These are phyloP conservation scores for Drosophila nigromelanica DNA, from an alignment of 1,140 invertebrate genomes.

Conservation along the genomic window DNA sequence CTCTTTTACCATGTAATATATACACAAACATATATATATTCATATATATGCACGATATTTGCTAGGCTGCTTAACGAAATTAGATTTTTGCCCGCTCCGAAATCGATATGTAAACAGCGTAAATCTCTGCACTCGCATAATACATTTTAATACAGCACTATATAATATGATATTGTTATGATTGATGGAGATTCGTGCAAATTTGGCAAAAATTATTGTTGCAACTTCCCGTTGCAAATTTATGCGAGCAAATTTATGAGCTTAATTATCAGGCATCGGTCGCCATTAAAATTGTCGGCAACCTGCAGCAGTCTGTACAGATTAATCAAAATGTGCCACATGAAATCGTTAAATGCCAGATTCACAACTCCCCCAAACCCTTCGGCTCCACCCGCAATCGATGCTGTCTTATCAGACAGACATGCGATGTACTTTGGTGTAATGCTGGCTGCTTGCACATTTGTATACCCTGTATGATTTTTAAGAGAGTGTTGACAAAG, in stretches of 20 bases:
- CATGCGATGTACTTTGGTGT: slow-evolving; percentile 13
- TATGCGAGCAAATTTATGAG: slow-evolving; percentile 30
- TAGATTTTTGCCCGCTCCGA: slow-evolving; percentile 52
- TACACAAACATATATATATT: not conserved
- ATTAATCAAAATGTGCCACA: slow-evolving; percentile 71
- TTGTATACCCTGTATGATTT: slow-evolving; percentile 1
- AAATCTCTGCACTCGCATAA: slow-evolving; percentile 18
- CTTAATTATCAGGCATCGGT: slow-evolving; percentile 38
- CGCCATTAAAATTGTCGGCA: slow-evolving; percentile 45
- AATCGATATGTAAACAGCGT: slow-evolving; percentile 41
- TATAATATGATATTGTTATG: not conserved
- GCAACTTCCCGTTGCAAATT: slow-evolving; percentile 25
- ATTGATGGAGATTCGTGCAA: slow-evolving; percentile 12
- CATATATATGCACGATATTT: slow-evolving; percentile 33
- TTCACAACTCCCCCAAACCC: slow-evolving; percentile 17
- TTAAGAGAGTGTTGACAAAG: too few relatives aligned
- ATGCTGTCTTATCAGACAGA: slow-evolving; percentile 27
- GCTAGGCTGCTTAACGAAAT: slow-evolving; percentile 70
- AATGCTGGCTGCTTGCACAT: slow-evolving; percentile 9
- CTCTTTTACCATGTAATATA: slow-evolving; percentile 60
- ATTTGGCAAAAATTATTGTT: slow-evolving; percentile 11
- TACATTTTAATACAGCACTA: not conserved
- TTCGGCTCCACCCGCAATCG: not conserved
- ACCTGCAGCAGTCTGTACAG: slow-evolving; percentile 15
- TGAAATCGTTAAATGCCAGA: slow-evolving; percentile 39